Percentiles rank a stretch among this genome's conserved stretches.
phyloP scores from a whole-genome alignment of 2,888 invertebrate species.

The Phyllotreta cruciferae region DNA sequence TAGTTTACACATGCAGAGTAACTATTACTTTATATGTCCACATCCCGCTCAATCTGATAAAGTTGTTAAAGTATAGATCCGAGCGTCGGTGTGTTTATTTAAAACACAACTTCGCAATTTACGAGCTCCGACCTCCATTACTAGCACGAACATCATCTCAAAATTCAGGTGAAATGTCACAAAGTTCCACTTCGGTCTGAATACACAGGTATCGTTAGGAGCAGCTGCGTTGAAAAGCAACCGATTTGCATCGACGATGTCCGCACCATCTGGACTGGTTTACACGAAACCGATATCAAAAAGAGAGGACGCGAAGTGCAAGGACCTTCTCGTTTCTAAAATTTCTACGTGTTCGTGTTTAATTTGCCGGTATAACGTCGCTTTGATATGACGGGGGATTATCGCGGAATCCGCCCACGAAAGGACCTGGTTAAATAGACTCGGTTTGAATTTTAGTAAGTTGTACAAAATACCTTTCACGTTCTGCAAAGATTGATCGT shows the following conservation, averaged over 20 bases:
- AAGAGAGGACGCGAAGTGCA: constrained; percentile 14
- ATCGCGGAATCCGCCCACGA: too few species aligned
- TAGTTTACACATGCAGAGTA: too few species aligned
- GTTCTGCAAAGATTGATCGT: too few species aligned
- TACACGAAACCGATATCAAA: constrained; percentile 33
- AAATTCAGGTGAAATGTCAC: constrained; percentile 34
- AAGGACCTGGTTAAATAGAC: too few species aligned
- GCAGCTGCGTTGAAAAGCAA: constrained; percentile 46
- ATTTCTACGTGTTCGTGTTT: constrained; percentile 12
- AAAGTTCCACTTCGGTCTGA: constrained; percentile 32
- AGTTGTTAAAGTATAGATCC: constrained; percentile 9
- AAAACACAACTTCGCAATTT: constrained; percentile 21
- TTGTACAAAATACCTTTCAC: too few species aligned
- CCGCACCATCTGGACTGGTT: constrained; percentile 46
- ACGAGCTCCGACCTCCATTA: constrained; percentile 25
- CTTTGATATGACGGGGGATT: too few species aligned
- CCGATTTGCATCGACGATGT: constrained; percentile 50
- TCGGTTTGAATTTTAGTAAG: too few species aligned
- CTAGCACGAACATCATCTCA: constrained; percentile 23
- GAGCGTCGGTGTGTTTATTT: constrained; percentile 15
- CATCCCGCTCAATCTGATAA: neutral
- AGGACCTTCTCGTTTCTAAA: constrained; percentile 11
- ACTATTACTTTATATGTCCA: too few species aligned
- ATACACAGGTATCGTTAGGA: constrained; percentile 48
- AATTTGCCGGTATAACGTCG: neutral